phyloP scores from a whole-genome alignment of 2,113 vertebrate species.

The Oenanthe oenanthe region DNA sequence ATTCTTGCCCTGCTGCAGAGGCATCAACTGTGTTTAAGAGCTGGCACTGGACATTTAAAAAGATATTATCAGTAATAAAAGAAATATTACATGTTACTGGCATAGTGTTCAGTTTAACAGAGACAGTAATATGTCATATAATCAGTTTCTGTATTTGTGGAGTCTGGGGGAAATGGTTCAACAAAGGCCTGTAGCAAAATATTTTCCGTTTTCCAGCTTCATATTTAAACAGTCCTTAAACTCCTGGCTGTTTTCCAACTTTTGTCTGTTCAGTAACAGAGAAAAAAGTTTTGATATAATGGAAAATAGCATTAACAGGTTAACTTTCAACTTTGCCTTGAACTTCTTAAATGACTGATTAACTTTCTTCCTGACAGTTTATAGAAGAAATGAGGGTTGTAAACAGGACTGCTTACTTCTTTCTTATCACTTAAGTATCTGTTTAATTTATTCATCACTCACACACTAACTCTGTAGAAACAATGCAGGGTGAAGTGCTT shows the following conservation, averaged over 20 bases:
- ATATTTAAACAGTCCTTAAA: not conserved
- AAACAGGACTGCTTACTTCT: slow-evolving; percentile 53
- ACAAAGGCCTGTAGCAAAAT: not conserved
- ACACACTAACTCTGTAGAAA: slow-evolving; percentile 36
- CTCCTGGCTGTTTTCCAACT: not conserved
- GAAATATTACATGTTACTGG: not conserved
- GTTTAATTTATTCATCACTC: slow-evolving; percentile 70
- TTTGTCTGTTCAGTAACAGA: slow-evolving; percentile 15
- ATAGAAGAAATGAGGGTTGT: slow-evolving; percentile 58
- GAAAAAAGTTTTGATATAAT: slow-evolving; percentile 13
- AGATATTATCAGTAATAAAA: not conserved
- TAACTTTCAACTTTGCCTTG: slow-evolving; percentile 52
- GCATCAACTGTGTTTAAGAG: not conserved
- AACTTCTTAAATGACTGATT: slow-evolving; percentile 66
- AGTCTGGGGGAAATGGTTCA: not conserved
- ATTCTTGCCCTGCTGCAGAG: not conserved
- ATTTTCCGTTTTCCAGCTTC: not conserved
- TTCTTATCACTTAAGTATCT: slow-evolving; percentile 64
- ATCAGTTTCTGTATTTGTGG: not conserved
- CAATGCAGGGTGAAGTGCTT: not conserved
- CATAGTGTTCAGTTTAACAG: not conserved
- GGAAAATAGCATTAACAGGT: slow-evolving; percentile 7
- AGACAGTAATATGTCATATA: not conserved
- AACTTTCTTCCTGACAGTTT: slow-evolving; percentile 53
- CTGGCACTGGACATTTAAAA: not conserved